phyloP scores from a whole-genome alignment of 2,113 vertebrate species.

The Camarhynchus parvulus region DNA sequence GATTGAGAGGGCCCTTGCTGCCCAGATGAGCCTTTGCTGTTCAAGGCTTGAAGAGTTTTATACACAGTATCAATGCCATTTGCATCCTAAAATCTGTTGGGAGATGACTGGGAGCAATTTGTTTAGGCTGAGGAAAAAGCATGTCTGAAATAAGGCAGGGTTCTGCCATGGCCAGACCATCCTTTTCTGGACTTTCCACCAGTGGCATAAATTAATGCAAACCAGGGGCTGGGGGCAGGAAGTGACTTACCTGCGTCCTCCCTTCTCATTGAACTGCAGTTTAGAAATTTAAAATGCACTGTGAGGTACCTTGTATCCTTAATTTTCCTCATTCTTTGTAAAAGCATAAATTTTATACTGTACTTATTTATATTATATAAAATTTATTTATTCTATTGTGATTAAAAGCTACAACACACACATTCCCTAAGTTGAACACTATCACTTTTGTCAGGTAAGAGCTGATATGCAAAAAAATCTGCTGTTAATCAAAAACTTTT shows the following conservation, averaged over 20 bases:
- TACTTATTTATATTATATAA: background rate
- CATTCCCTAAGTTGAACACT: background rate
- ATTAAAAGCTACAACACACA: background rate
- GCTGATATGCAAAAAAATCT: background rate
- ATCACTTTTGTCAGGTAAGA: background rate
- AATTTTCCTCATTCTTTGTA: background rate
- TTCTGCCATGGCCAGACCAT: background rate
- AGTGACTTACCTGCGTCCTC: background rate
- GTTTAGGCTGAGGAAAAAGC: background rate
- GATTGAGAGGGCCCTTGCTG: background rate
- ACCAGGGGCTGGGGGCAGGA: background rate
- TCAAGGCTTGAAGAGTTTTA: background rate
- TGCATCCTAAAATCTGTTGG: background rate
- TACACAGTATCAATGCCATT: background rate
- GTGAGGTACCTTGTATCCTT: background rate
- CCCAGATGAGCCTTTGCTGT: background rate
- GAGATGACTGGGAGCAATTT: background rate
- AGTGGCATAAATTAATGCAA: background rate
- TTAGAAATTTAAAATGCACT: background rate
- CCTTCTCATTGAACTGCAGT: background rate
- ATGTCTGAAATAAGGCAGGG: background rate
- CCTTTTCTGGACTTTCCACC: background rate
- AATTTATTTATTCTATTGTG: background rate
- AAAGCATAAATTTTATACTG: background rate
- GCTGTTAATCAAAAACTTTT: background rate